phyloP scores from a whole-genome alignment of 2,888 invertebrate genomes.

The Hymenopus coronatus region DNA sequence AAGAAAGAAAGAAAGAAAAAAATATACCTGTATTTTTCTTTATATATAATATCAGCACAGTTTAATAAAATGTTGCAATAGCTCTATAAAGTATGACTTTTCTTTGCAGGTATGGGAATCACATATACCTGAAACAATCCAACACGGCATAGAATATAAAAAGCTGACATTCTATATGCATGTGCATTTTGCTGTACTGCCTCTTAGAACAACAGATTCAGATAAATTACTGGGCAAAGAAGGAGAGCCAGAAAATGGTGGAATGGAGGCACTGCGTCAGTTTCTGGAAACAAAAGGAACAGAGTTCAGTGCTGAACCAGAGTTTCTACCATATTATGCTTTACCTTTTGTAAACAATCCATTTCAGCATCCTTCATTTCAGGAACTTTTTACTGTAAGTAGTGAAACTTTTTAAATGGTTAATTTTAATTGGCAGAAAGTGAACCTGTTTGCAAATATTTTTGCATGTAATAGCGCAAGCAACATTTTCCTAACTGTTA shows the following conservation, averaged over 20 bases:
- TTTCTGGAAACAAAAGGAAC: conserved; percentile 49
- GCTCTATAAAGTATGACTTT: neutral
- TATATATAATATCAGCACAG: neutral
- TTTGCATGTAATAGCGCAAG: no score
- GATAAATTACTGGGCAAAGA: neutral
- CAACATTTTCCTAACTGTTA: no score
- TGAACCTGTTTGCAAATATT: no score
- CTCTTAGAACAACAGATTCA: conserved; percentile 25
- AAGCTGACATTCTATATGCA: conserved; percentile 44
- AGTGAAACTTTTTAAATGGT: no score
- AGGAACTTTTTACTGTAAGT: conserved; percentile 50
- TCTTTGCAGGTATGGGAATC: conserved; percentile 42
- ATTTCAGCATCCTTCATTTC: conserved; percentile 52
- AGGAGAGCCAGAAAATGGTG: conserved; percentile 2
- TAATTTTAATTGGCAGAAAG: no score
- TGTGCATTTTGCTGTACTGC: conserved; percentile 44
- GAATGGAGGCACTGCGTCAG: conserved; percentile 44
- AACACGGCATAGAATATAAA: conserved; percentile 41
- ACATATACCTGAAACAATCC: conserved; percentile 39
- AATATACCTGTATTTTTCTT: no score
- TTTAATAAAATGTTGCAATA: neutral
- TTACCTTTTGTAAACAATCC: conserved; percentile 56
- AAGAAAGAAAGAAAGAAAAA: no score
- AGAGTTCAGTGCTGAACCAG: conserved; percentile 51
- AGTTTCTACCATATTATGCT: conserved; percentile 55